phyloP scores from a whole-genome alignment of 2,797 vertebrate genomes.

The Bovichtus variegatus region DNA sequence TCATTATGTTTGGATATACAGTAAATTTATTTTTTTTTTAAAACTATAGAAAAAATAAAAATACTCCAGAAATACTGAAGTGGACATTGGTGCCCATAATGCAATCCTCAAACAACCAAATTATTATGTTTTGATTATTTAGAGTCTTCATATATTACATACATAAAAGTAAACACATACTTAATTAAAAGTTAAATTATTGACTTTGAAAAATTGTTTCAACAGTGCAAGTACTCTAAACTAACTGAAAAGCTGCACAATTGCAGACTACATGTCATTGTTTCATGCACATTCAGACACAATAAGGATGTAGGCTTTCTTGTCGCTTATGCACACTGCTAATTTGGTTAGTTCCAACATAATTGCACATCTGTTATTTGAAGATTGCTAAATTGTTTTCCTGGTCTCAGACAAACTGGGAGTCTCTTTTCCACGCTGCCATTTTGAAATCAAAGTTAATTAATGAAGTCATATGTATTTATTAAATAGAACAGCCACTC shows the following conservation, averaged over 20 bases:
- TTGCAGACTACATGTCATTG: neutral
- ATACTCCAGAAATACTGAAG: neutral
- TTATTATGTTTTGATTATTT: too few species aligned
- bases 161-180: neutral
- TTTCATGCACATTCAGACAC: neutral
- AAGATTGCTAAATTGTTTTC: conserved; percentile 16
- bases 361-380: conserved; percentile 35
- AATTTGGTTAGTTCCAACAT: conserved; percentile 8
- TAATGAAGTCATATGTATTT: conserved; percentile 16
- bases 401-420: neutral
- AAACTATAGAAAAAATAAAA: too few species aligned
- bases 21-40: too few species aligned
- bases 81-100: neutral
- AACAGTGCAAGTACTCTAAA: neutral
- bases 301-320: neutral
- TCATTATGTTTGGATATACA: neutral
- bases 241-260: neutral
- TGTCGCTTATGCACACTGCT: neutral
- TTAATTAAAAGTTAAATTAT: neutral
- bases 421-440: neutral
- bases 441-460: conserved; percentile 3
- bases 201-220: neutral
- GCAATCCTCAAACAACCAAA: neutral
- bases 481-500: conserved; percentile 15
- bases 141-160: neutral